Percentiles rank a stretch among this genome's conserved stretches.
Evolutionary conservation across 2,113 vertebrate species (phyloP).

Genomic region (Pelvicachromis taeniatus): DNA sequence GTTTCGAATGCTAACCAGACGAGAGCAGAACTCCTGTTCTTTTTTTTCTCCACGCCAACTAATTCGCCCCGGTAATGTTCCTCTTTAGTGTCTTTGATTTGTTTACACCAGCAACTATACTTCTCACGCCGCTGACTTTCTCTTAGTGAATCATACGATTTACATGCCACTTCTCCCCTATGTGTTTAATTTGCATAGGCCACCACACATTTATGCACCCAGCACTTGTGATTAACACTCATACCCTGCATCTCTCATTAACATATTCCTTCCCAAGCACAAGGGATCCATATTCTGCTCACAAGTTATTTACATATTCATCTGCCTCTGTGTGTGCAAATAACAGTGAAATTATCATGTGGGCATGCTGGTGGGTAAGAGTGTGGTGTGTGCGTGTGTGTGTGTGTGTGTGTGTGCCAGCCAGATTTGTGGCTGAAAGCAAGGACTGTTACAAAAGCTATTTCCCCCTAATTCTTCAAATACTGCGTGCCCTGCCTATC

Average conservation of each 20-base stretch:
- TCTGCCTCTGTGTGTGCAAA: slow-evolving; percentile 58
- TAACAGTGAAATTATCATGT: slow-evolving; percentile 45
- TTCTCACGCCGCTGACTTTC: not conserved
- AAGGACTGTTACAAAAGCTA: slow-evolving; percentile 54
- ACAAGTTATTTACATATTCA: slow-evolving; percentile 64
- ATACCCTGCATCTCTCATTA: slow-evolving; percentile 34
- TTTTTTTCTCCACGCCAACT: not conserved
- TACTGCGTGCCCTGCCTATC: not conserved
- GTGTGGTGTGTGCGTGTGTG: not conserved
- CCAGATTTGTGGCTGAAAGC: slow-evolving; percentile 27
- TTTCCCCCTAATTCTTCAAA: slow-evolving; percentile 41
- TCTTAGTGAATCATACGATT: not conserved
- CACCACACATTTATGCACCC: slow-evolving; percentile 30
- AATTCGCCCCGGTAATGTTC: not conserved
- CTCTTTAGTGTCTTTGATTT: not conserved
- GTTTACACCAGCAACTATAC: not conserved
- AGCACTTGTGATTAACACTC: slow-evolving; percentile 47
- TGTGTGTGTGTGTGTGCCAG: not conserved
- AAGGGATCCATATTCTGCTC: slow-evolving; percentile 45
- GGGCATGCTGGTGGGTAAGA: slow-evolving; percentile 23
- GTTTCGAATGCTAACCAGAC: slow-evolving; percentile 65
- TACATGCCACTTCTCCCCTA: not conserved
- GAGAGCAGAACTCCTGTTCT: slow-evolving; percentile 17
- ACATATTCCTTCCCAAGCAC: slow-evolving; percentile 45
- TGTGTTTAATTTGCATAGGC: slow-evolving; percentile 21